These are phyloP conservation scores for Trachelus stipa DNA, from an alignment of 2,888 invertebrate species.

Conservation along the genomic window DNA sequence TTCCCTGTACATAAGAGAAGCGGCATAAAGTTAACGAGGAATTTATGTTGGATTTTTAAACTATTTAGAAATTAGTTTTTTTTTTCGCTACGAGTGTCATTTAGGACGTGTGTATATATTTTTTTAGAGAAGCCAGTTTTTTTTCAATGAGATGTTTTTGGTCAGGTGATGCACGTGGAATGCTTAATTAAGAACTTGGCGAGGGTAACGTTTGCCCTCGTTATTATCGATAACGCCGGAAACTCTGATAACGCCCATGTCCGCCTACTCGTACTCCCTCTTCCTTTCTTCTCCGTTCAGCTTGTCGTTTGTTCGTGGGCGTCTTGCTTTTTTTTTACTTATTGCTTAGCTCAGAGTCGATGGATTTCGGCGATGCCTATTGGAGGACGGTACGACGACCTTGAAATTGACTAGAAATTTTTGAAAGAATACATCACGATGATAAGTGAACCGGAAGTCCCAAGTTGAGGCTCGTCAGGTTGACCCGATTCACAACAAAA, in stretches of 20 bases:
- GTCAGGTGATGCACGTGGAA: neutral
- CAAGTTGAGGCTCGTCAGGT: neutral
- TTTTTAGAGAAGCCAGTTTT: neutral
- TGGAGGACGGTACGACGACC: no score
- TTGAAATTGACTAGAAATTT: neutral
- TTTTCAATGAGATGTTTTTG: neutral
- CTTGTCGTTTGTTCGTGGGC: neutral
- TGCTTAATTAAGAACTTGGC: neutral
- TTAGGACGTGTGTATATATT: neutral
- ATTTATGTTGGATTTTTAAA: neutral
- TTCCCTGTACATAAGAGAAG: neutral
- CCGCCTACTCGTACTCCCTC: slow-evolving; percentile 40
- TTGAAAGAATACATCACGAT: neutral
- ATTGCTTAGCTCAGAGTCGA: neutral
- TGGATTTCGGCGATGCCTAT: neutral
- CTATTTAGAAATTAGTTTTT: neutral
- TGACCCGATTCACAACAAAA: neutral
- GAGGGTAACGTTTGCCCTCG: slow-evolving; percentile 4
- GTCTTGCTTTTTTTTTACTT: neutral
- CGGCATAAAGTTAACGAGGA: neutral
- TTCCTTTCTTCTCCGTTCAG: slow-evolving; percentile 31
- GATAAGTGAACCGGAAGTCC: neutral
- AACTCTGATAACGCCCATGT: slow-evolving; percentile 52
- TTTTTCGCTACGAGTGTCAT: neutral
- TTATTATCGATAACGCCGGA: slow-evolving; percentile 55